Base-by-base conservation (phyloP, 1,140 invertebrate genomes). In the Trichogramma pretiosum region DNA sequence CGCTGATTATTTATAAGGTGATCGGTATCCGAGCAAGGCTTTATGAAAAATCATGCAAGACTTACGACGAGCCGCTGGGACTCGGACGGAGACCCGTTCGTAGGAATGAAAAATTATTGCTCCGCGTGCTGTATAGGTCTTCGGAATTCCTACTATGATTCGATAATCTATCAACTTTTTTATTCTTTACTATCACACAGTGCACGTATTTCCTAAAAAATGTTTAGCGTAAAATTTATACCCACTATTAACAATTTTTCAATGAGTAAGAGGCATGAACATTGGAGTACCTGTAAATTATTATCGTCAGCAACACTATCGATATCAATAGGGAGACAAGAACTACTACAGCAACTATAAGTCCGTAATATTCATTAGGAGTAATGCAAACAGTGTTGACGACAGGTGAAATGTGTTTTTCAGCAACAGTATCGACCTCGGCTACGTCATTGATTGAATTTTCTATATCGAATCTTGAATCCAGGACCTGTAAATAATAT, bases 331-430 rank as follows among this genome's bases (percentile, higher is more conserved):
- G 64, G n/a, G 81, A 74, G 19, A 84, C 75, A 5, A 87, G 66
- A 10, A 84, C 73, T 23, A 85, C 76, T 3, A 88, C 73, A 0
- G 81, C 78, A n/a, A 78, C 77, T 32, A 89, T 75, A 7, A 89
- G 69, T 3, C 81, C 81, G 57, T 88, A 86, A 62, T 88, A 89
- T 63, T 87, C 84, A 13, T 80, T 76, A 5, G 77, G 73, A 23
- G 83, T 78, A 19, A 89, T 74, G 56, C 86, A 89, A 19, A 88
- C 77, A 19, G 75, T 78, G 56, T 83, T 77, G n/a, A 74, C 52
- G 4, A 52, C 45, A 2, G 44, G 50, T 4, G 50, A 23, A 0
- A 52, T 74, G 8, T 77, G 74, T 30, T 77, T 72, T 55, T 73
- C 75, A 26, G 78, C 70, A 2, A 79, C 68, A 51, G 74, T 64